phyloP scores from a whole-genome alignment of 2,113 vertebrate species.

The Platichthys stellatus region DNA sequence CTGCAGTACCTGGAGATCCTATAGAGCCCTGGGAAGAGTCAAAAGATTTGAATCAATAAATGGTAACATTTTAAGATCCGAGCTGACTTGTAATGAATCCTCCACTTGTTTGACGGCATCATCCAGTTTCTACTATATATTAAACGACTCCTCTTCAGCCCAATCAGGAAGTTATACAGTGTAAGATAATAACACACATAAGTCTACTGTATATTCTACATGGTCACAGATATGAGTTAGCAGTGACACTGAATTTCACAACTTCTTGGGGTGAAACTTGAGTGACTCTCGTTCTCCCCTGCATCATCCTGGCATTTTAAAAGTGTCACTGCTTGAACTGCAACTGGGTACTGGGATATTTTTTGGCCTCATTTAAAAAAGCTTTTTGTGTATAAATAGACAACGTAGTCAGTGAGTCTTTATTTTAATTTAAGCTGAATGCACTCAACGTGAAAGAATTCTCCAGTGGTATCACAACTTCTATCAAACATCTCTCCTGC shows the following conservation, averaged over 20 bases:
- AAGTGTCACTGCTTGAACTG: constrained; percentile 8
- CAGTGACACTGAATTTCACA: too few relatives aligned
- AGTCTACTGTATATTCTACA: background rate
- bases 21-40: constrained; percentile 83
- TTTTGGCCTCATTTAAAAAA: constrained; percentile 8
- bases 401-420: background rate
- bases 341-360: background rate
- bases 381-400: background rate
- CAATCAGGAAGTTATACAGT: background rate
- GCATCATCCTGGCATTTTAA: background rate
- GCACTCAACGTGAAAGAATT: background rate
- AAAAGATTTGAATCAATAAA: background rate
- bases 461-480: constrained; percentile 3
- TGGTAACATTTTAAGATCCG: too few relatives aligned
- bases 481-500: too few relatives aligned
- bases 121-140: background rate
- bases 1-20: constrained; percentile 87
- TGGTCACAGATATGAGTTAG: background rate
- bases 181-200: background rate
- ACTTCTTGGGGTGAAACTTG: too few relatives aligned
- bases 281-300: too few relatives aligned
- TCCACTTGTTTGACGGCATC: background rate
- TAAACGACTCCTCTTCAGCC: background rate
- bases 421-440: background rate
- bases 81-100: too few relatives aligned